Evolutionary conservation across 2,797 vertebrate species (phyloP).

Genomic region (Ctenopoma multispine): DNA sequence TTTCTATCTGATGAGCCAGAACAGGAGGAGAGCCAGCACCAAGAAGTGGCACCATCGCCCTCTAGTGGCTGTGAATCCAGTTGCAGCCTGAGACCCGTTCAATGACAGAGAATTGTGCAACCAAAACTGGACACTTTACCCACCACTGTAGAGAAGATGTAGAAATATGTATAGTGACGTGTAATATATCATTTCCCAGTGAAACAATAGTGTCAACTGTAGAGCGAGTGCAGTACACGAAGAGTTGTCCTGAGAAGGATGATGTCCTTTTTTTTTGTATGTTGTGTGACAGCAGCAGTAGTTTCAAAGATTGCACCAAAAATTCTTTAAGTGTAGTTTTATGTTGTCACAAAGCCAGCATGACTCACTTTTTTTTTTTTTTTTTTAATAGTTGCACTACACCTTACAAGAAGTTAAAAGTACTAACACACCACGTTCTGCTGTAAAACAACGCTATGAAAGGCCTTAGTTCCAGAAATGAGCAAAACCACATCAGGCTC

Average conservation of each 20-base stretch:
- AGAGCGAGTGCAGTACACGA: conserved; percentile 51
- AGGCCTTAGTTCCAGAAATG: conserved; percentile 37
- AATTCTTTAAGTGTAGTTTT: conserved; percentile 64
- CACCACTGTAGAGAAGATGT: conserved; percentile 74
- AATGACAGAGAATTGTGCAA: conserved; percentile 85
- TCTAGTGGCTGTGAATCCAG: conserved; percentile 87
- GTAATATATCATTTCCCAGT: conserved; percentile 78
- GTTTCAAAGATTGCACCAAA: conserved; percentile 78
- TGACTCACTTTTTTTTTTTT: not conserved
- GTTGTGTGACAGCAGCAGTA: conserved; percentile 66
- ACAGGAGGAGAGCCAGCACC: conserved; percentile 85
- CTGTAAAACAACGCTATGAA: conserved; percentile 27
- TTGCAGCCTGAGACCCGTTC: conserved; percentile 89
- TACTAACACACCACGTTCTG: conserved; percentile 19
- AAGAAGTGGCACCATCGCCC: conserved; percentile 81
- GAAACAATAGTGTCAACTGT: conserved; percentile 73
- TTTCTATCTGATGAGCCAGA: conserved; percentile 90
- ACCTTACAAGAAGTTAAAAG: conserved; percentile 21
- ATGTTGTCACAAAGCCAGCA: conserved; percentile 41
- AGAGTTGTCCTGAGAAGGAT: conserved; percentile 45
- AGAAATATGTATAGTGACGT: conserved; percentile 79
- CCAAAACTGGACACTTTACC: conserved; percentile 79
- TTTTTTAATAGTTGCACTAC: conserved; percentile 15
- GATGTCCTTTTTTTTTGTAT: conserved; percentile 39
- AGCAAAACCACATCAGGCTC: conserved; percentile 42